Evolutionary conservation across 2,113 vertebrate species (phyloP).

Genomic region (Neofelis nebulosa): DNA sequence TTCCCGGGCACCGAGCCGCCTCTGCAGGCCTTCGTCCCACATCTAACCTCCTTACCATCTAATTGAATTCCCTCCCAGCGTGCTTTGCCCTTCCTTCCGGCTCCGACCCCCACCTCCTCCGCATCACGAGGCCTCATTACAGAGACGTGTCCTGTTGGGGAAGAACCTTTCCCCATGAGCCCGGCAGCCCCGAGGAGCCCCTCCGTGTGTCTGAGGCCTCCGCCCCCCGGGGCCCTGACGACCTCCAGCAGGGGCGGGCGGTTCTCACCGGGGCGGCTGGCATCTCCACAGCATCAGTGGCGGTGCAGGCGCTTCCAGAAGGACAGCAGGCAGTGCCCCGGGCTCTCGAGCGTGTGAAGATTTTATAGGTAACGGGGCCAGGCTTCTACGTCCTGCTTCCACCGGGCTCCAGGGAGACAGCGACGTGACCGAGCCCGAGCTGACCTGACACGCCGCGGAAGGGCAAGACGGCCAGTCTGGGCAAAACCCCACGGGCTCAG

Average conservation of each 20-base stretch:
- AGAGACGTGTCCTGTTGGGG: fast-evolving
- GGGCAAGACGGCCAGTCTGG: background rate
- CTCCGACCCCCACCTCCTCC: background rate
- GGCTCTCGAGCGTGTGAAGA: too few relatives aligned
- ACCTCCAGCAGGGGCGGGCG: too few relatives aligned
- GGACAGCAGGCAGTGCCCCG: too few relatives aligned
- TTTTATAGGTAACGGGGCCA: too few relatives aligned
- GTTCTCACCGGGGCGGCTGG: too few relatives aligned
- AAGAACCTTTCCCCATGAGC: fast-evolving
- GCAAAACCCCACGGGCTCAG: background rate
- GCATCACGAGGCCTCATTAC: background rate
- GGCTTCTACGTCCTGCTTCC: fast-evolving
- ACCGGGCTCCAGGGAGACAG: background rate
- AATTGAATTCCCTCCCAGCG: background rate
- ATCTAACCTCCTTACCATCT: background rate
- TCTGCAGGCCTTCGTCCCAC: too few relatives aligned
- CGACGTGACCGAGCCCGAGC: too few relatives aligned
- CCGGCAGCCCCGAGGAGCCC: too few relatives aligned
- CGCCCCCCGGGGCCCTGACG: fast-evolving
- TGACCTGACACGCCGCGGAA: fast-evolving
- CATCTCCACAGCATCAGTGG: background rate
- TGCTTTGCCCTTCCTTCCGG: background rate
- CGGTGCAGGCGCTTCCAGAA: fast-evolving
- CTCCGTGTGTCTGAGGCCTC: too few relatives aligned
- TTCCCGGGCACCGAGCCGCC: background rate